Evolutionary conservation across 2,888 invertebrate genomes (phyloP).

Genomic region (Drosophila anomalata): DNA sequence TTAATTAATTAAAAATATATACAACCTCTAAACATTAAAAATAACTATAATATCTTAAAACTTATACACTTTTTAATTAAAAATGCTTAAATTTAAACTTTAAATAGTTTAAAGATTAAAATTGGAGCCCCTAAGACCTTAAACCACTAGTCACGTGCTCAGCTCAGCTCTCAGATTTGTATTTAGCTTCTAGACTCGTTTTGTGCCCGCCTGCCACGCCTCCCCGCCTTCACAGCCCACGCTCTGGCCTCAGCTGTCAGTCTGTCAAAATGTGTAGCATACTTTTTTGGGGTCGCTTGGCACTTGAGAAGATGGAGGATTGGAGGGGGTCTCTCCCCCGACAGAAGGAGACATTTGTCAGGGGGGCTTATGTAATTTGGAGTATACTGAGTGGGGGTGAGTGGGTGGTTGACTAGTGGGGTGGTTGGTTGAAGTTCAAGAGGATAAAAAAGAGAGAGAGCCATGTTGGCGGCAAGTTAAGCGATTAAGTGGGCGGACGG

Average conservation of each 20-base stretch:
- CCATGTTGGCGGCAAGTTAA: conserved; percentile 30
- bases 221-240: not conserved
- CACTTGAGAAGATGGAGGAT: not conserved
- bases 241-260: conserved; percentile 36
- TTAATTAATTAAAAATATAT: too few species aligned
- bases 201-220: not conserved
- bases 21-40: not conserved
- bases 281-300: conserved; percentile 34
- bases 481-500: conserved; percentile 26
- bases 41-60: too few species aligned
- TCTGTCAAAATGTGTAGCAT: conserved; percentile 40
- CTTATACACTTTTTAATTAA: too few species aligned
- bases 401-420: not conserved
- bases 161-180: not conserved
- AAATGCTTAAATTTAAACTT: not conserved
- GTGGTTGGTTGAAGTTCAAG: not conserved
- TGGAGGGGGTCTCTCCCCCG: too few species aligned
- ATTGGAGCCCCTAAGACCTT: not conserved
- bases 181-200: not conserved
- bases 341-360: conserved; percentile 22
- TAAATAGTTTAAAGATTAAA: not conserved
- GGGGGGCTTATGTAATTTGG: conserved; percentile 32
- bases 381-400: conserved; percentile 7
- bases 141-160: not conserved
- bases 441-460: not conserved